Evolutionary conservation across 64 coral and sea anemone species (phyloP), one percentile per base, ranked within the genome.

Genomic region (Pocillopora damicornis): DNA sequence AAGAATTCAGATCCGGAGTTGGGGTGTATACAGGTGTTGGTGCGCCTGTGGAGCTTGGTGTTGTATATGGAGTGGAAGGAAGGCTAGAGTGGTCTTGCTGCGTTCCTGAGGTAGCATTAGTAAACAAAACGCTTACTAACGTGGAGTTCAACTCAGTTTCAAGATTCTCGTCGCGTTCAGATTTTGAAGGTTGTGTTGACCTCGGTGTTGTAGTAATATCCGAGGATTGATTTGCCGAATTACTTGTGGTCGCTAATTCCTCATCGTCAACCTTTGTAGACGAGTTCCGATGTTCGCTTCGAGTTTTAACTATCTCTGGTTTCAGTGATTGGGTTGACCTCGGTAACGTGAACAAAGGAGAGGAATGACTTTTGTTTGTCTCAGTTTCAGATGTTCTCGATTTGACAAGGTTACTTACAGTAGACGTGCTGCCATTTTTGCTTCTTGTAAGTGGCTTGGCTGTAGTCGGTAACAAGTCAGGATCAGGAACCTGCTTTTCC

Each of bases 11-110:
- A 59, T 65, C 59, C 60, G 58, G 59, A 11, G 79, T 1, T 62
- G 79, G 7, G 37, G 88, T 75, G 79, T 73, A 75, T 8, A 78
- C 30, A 68, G 20, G 66, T 35, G 79, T 88, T 76, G 73, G 73
- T 36, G 9, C 36, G 1, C 61, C 37, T 79, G 37, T 79, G 26
- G 87, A 65, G 14, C 51, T 61, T 10, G 15, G 34, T 26, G 57
- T 15, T 14, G 26, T 51, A 26, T n/a, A 7, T 11, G 12, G 26
- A 1, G 79, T 35, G 11, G 79, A 63, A 37, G 14, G 8, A 0
- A 36, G 17, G 18, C 60, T 17, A 16, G 79, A 13, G 1, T 81
- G 79, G 22, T 15, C 37, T 63, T 2, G 58, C 79, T 35, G 79
- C 36, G 60, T 60, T 63, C 18, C 36, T 63, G 30, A 36, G 13